Evolutionary conservation across 37 sponge, comb jelly and placozoan species (phyloP).

Genomic region (Crambe crambe): DNA sequence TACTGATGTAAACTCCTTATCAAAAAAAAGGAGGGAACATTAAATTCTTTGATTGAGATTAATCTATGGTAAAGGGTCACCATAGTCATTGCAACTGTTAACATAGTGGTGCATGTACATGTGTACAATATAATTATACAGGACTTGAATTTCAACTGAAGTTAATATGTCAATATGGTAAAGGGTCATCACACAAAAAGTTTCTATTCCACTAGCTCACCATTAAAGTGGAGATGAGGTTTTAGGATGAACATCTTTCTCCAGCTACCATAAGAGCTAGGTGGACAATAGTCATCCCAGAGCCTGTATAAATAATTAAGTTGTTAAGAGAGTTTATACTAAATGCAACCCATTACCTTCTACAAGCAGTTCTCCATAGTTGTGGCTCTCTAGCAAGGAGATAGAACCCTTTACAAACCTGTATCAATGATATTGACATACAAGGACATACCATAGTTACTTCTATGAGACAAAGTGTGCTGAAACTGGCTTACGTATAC

Average conservation of each 20-base stretch:
- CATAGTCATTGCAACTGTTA: not conserved
- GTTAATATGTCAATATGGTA: too few species aligned
- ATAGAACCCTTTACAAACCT: constrained; percentile 87
- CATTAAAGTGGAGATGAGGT: constrained; percentile 81
- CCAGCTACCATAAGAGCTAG: constrained; percentile 45
- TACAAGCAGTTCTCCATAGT: constrained; percentile 68
- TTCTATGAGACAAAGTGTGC: too few species aligned
- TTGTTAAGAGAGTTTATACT: too few species aligned
- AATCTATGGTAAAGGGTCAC: not conserved
- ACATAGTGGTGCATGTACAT: too few species aligned
- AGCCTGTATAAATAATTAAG: too few species aligned
- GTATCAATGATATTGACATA: not conserved
- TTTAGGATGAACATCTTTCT: constrained; percentile 54
- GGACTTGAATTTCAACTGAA: too few species aligned
- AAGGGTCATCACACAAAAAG: not conserved
- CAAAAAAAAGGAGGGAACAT: not conserved
- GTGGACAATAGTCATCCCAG: constrained; percentile 47
- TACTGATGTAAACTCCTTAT: constrained; percentile 78
- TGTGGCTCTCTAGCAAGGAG: constrained; percentile 62
- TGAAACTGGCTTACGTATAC: too few species aligned
- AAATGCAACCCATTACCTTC: constrained; percentile 39
- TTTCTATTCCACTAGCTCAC: constrained; percentile 20
- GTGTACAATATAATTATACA: too few species aligned
- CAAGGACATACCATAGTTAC: too few species aligned
- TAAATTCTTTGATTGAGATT: not conserved